Base-by-base conservation (phyloP, 2,797 vertebrate species). In the Saxicola maurus region DNA sequence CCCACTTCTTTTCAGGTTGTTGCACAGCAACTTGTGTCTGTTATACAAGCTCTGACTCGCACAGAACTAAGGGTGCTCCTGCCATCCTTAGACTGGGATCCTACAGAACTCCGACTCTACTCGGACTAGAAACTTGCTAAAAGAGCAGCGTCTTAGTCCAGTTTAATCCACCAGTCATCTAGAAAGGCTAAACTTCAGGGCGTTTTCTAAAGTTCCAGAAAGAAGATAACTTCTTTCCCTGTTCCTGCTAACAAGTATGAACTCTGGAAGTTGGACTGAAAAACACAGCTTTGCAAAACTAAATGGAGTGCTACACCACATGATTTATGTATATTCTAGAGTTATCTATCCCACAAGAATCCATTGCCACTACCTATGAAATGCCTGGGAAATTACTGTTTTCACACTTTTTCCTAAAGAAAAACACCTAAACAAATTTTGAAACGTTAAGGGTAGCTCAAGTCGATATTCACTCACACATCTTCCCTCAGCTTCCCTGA, bases 21-120 rank as follows among this genome's bases (percentile, higher is more conserved):
- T 86, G 86, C 91, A 95, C 90, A 86, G 94, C 65, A 93, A 91
- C 91, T 45, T n/a, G 30, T 0, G 1, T 46, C 77, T 79, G 67
- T 84, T 88, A 88, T 20, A 92, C 87, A 92, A 92, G 86, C 81
- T 87, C 51, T 17, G 37, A 91, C 89, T 86, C 18, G 17, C 2
- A 14, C 7, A 9, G 35, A 91, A 51, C 45, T 2, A 17, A 49
- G 14, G n/a, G 24, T 42, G 31, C 1, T 91, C 75, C 10, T 68
- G 61, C 17, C 72, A 62, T 65, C 17, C 2, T 46, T 6, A 68
- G 4, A 49, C 31, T 7, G 23, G 12, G 35, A 30, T 69, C 46
- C 40, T 17, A 42, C 53, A 73, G 14, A 94, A 77, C 55, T 27
- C 67, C 5, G 17, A 5, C 31, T 48, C 60, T 67, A 24, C 55